Evolutionary conservation across 1,140 invertebrate species (phyloP).

Genomic region (Scaptodrosophila lebanonensis): DNA sequence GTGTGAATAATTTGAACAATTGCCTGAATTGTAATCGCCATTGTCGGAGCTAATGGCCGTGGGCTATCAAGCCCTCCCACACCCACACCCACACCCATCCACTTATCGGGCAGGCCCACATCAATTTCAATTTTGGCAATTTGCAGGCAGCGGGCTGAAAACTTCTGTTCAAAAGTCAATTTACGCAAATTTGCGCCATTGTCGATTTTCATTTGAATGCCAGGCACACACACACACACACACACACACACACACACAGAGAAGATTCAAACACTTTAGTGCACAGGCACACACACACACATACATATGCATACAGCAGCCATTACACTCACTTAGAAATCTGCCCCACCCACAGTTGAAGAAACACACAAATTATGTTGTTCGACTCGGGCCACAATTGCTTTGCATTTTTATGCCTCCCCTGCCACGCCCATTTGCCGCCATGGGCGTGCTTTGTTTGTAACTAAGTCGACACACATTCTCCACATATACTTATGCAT

Average conservation of each 20-base stretch:
- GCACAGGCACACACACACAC: too few species aligned
- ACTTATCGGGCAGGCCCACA: too few species aligned
- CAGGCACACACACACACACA: conserved; percentile 20
- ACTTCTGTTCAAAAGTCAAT: conserved; percentile 47
- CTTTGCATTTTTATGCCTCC: conserved; percentile 34
- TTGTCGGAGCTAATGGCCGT: not conserved
- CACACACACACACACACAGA: conserved; percentile 4
- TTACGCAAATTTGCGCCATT: conserved; percentile 39
- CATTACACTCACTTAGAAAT: too few species aligned
- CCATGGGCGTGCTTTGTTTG: too few species aligned
- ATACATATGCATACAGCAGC: too few species aligned
- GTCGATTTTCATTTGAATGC: conserved; percentile 48
- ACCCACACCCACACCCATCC: too few species aligned
- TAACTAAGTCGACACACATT: too few species aligned
- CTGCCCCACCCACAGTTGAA: not conserved
- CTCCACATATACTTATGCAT: too few species aligned
- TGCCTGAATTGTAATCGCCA: not conserved
- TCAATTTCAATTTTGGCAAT: conserved; percentile 8
- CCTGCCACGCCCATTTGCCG: conserved; percentile 22
- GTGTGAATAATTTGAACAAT: conserved; percentile 36
- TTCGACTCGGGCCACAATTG: conserved; percentile 10
- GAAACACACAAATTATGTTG: conserved; percentile 25
- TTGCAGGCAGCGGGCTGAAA: conserved; percentile 10
- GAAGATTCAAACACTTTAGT: too few species aligned
- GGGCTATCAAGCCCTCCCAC: conserved; percentile 10